Conservation (phyloP, 2,888 invertebrate species). For the Rhagium mordax region DNA sequence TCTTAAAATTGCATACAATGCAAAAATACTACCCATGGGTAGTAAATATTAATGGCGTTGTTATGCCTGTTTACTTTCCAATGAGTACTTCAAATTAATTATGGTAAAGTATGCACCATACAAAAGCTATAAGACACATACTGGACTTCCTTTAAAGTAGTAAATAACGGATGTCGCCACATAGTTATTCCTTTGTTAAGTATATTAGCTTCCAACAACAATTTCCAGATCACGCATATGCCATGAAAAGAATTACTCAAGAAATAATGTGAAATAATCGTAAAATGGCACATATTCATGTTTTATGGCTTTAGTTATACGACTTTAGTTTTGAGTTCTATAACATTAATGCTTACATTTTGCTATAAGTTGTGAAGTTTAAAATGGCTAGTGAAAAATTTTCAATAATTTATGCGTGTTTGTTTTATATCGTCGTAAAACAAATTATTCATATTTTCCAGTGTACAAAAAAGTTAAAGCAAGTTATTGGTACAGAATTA, state of each 20-base stretch:
- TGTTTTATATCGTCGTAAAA: background rate
- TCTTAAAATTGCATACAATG: background rate
- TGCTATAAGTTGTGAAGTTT: conserved; percentile 1
- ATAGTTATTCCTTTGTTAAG: conserved; percentile 36
- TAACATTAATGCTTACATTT: conserved; percentile 2
- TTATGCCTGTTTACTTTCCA: conserved; percentile 19
- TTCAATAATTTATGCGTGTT: background rate
- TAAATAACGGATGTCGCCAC: conserved; percentile 36
- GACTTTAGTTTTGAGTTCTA: conserved; percentile 11
- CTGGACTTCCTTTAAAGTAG: conserved; percentile 39
- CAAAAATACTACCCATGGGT: background rate
- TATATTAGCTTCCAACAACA: conserved; percentile 28
- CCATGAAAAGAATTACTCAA: conserved; percentile 20
- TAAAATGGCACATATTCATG: conserved; percentile 10
- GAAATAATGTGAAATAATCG: conserved; percentile 14
- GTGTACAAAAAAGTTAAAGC: too few species aligned
- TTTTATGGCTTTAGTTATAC: conserved; percentile 5
- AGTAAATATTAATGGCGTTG: conserved; percentile 33
- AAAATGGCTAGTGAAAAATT: background rate
- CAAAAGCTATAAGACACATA: conserved; percentile 35
- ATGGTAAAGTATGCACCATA: conserved; percentile 20
- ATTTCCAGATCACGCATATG: conserved; percentile 12
- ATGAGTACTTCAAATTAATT: conserved; percentile 37
- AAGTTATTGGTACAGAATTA: conserved; percentile 1
- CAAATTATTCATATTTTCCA: background rate